These are phyloP conservation scores for Burhinus bistriatus DNA, from an alignment of 2,113 vertebrate species.

Conservation along the genomic window DNA sequence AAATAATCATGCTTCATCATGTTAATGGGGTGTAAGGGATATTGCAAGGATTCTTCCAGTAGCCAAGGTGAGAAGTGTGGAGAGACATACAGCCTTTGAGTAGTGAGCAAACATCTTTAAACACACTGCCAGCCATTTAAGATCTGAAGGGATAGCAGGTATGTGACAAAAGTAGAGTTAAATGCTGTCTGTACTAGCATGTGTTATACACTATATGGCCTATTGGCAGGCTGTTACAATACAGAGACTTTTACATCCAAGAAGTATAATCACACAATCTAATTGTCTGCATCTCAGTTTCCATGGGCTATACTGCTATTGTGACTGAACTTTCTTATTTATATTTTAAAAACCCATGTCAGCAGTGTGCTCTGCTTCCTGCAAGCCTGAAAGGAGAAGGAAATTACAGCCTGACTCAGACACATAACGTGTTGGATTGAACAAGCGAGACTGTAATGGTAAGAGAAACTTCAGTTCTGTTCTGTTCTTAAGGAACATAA, in stretches of 20 bases:
- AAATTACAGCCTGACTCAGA: neutral
- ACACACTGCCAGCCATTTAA: neutral
- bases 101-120: neutral
- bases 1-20: neutral
- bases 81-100: neutral
- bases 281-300: neutral
- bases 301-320: neutral
- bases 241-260: neutral
- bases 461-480: neutral
- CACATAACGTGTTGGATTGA: neutral
- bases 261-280: neutral
- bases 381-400: neutral
- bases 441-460: neutral
- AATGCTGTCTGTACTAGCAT: neutral
- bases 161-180: neutral
- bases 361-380: constrained; percentile 3
- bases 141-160: neutral
- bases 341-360: neutral
- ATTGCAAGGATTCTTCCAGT: neutral
- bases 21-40: neutral
- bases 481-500: neutral
- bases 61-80: neutral
- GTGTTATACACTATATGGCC: neutral
- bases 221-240: neutral
- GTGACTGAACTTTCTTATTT: neutral